These are phyloP conservation scores for Antheraea yamamai DNA, from an alignment of 2,888 invertebrate genomes.

Conservation along the genomic window DNA sequence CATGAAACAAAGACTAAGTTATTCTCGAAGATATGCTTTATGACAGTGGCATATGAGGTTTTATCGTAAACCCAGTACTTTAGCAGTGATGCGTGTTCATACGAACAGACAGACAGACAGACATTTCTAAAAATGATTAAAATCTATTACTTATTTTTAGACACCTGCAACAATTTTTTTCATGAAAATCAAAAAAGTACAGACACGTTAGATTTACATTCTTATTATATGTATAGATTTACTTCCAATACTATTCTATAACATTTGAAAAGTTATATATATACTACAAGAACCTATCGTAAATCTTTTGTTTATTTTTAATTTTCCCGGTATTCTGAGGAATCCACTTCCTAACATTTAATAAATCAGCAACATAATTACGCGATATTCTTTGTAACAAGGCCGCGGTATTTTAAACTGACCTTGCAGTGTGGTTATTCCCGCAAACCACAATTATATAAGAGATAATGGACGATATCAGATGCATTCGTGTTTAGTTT, in stretches of 20 bases:
- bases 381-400: conserved; percentile 3
- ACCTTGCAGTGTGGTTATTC: conserved; percentile 17
- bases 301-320: not conserved
- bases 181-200: too few relatives aligned
- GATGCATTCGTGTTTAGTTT: not conserved
- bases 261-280: not conserved
- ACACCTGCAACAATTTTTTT: too few relatives aligned
- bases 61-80: too few relatives aligned
- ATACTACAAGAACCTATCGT: not conserved
- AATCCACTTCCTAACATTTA: conserved; percentile 4
- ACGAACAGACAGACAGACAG: too few relatives aligned
- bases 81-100: too few relatives aligned
- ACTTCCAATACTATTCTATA: not conserved
- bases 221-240: too few relatives aligned
- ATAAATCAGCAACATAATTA: conserved; percentile 11
- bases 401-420: not conserved
- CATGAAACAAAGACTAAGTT: too few relatives aligned
- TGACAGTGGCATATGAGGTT: too few relatives aligned
- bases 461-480: not conserved
- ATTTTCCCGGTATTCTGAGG: not conserved
- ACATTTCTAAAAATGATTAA: too few relatives aligned
- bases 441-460: conserved; percentile 23
- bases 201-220: too few relatives aligned
- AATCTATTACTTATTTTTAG: too few relatives aligned
- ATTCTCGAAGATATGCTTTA: too few relatives aligned